Base-by-base conservation (phyloP, 2,888 invertebrate species). In the Prosapia bicincta region DNA sequence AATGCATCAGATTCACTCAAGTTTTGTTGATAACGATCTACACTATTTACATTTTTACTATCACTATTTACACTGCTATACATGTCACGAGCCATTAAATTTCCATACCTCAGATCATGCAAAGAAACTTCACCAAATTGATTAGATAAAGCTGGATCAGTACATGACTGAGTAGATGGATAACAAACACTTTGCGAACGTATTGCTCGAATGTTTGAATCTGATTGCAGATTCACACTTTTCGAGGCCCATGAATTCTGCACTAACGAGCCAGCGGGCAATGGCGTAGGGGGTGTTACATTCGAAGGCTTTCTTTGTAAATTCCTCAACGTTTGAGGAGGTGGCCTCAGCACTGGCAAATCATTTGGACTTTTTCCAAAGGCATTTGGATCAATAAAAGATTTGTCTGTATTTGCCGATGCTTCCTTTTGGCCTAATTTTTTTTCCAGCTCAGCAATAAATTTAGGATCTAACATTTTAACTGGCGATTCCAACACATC, bases 381-480 rank as follows among this genome's bases (percentile, higher is more conserved):
- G 9, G n/a, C 25, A 25, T 73, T 68, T 26, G 28, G 25, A 67
- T 69, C 67, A 20, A 54, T 13, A 54, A 28, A 32, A 25, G 73
- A 24, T 10, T 72, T 85, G 78, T 85, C 85, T 1, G 83, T 85
- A 74, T 86, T 86, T 20, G 85, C 86, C 10, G 82, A 83, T 0
- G 85, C 84, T 71, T 86, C 86, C 72, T 85, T 85, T 70, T 85
- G 85, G 0, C 86, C 87, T 15, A 91, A 84, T 80, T 88, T 89
- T 80, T 90, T 91, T 82, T 92, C 92, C 70, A 92, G 83, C 81
- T 91, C 91, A 0, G 88, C 88, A 43, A 91, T 85, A 78, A 92
- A 91, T 20, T 86, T 87, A 9, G 88, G 86, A 81, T 89, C 89
- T 23, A 90, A 83, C 81, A 87, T 85, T 77, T 86, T 86, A 0